Conservation (phyloP, 2,888 invertebrate species). For the Folsomia manolachei region DNA sequence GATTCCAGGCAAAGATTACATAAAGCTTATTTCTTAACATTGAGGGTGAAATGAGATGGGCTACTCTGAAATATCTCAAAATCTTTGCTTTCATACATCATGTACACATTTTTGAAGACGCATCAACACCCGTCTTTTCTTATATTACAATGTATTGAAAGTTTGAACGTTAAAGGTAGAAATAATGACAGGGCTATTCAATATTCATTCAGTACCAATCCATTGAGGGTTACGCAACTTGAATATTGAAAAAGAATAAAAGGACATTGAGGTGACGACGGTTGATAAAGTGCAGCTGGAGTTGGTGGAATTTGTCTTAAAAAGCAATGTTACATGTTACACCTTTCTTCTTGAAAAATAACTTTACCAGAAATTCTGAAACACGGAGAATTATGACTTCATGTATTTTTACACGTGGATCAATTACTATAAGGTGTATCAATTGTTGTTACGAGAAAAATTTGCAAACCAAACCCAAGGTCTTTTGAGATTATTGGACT, state of each 20-base stretch:
- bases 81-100: no score
- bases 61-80: no score
- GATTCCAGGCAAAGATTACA: no score
- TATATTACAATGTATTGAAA: neutral
- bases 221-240: neutral
- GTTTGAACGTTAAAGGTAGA: neutral
- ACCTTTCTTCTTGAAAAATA: no score
- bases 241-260: neutral
- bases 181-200: slow-evolving; percentile 3
- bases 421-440: no score
- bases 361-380: neutral
- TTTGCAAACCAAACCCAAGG: neutral
- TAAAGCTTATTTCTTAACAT: no score
- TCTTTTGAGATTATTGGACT: neutral
- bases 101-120: no score
- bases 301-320: neutral
- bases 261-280: neutral
- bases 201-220: neutral
- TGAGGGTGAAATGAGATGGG: no score
- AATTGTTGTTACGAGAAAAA: neutral
- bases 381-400: no score
- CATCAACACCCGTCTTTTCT: neutral
- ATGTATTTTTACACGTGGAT: no score
- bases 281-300: slow-evolving; percentile 6
- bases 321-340: no score